Conservation (phyloP, 2,113 vertebrate genomes). For the Mesocricetus auratus region DNA sequence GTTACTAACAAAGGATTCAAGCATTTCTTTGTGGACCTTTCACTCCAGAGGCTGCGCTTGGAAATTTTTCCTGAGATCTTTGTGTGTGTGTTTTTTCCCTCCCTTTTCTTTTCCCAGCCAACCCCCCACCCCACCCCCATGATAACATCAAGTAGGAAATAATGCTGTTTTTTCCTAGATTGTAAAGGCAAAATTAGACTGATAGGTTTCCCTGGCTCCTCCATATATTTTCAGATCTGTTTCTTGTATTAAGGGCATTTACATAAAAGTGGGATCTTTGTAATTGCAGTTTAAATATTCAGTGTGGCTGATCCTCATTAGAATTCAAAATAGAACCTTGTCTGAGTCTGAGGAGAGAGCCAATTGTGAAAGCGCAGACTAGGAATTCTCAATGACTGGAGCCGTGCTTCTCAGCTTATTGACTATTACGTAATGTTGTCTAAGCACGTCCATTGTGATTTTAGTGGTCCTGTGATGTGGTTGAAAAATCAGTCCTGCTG, state of each 20-base stretch:
- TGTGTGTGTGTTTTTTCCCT: conserved; percentile 36
- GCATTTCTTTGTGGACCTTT: conserved; percentile 77
- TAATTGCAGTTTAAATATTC: conserved; percentile 72
- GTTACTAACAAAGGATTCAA: conserved; percentile 73
- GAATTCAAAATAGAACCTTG: conserved; percentile 73
- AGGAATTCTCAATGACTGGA: conserved; percentile 62
- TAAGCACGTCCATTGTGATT: conserved; percentile 26
- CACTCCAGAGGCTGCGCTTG: conserved; percentile 46
- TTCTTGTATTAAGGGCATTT: conserved; percentile 26
- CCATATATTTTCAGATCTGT: conserved; percentile 54
- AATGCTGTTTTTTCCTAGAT: conserved; percentile 35
- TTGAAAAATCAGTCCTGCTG: not conserved
- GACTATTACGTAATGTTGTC: conserved; percentile 71
- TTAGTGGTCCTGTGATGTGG: not conserved
- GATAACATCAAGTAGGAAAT: conserved; percentile 38
- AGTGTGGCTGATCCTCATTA: conserved; percentile 70
- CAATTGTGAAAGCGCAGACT: conserved; percentile 75
- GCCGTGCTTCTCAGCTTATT: conserved; percentile 50
- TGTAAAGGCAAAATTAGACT: conserved; percentile 44
- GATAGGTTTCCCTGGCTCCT: conserved; percentile 23
- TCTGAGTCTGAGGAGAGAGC: conserved; percentile 73
- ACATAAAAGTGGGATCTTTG: conserved; percentile 24
- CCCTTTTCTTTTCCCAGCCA: not conserved
- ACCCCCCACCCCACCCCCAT: not conserved
- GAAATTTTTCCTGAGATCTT: conserved; percentile 49